These are phyloP conservation scores for Pocillopora damicornis DNA, from an alignment of 64 coral and sea anemone species.

Conservation along the genomic window DNA sequence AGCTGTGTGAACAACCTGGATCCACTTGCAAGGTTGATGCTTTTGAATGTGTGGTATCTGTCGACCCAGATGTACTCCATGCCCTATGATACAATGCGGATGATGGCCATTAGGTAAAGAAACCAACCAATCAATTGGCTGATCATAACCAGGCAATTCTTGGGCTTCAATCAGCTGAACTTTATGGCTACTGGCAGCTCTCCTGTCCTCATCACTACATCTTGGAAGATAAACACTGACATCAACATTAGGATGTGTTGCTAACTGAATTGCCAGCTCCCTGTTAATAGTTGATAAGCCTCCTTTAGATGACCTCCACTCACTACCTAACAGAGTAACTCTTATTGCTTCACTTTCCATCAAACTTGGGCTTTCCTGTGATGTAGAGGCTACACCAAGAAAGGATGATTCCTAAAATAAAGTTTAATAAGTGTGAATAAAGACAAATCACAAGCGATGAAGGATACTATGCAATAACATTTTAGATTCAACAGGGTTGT, in stretches of 20 bases:
- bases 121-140: background rate
- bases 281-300: too few species aligned
- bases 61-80: background rate
- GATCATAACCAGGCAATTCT: background rate
- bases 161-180: background rate
- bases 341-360: background rate
- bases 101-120: background rate
- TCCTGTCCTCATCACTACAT: background rate
- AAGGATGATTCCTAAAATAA: background rate
- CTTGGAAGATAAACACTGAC: background rate
- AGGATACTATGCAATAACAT: too few species aligned
- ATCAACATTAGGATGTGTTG: background rate
- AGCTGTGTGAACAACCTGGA: background rate
- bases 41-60: background rate
- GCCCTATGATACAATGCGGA: background rate
- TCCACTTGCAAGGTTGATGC: background rate
- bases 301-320: background rate
- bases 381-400: background rate
- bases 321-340: background rate
- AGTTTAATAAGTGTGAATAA: too few species aligned
- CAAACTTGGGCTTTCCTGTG: background rate
- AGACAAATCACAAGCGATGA: too few species aligned
- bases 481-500: too few species aligned
- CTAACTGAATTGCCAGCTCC: too few species aligned
- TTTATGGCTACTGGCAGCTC: background rate